Percentiles rank a stretch among this genome's conserved stretches.
Conservation (phyloP, 1,140 invertebrate genomes). For the Colletes latitarsis region DNA sequence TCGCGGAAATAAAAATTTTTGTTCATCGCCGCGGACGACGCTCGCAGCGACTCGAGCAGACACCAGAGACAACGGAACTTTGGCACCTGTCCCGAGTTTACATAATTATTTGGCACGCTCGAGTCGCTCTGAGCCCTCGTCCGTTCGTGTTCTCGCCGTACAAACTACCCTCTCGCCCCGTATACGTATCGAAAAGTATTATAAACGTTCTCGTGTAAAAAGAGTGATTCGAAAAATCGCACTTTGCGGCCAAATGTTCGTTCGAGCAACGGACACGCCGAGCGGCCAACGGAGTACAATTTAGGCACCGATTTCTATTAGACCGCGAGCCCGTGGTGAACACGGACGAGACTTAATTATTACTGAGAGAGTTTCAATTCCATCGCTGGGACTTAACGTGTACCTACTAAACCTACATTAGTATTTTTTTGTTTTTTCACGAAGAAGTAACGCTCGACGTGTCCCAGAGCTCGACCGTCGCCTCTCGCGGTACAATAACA, state of each 20-base stretch:
- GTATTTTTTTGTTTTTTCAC: not conserved
- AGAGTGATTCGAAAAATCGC: not conserved
- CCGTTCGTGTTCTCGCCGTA: too few species aligned
- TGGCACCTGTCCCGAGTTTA: not conserved
- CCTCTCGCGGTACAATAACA: slow-evolving; percentile 15
- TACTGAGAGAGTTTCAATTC: slow-evolving; percentile 26
- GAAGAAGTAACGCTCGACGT: slow-evolving; percentile 38
- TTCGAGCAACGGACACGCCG: not conserved
- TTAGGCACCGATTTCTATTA: slow-evolving; percentile 7
- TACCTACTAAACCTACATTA: not conserved
- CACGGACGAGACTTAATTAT: too few species aligned
- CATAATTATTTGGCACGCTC: not conserved
- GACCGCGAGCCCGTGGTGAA: not conserved
- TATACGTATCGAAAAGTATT: slow-evolving; percentile 7
- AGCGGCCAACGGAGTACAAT: not conserved
- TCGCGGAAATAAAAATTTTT: slow-evolving; percentile 26
- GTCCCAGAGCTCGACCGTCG: not conserved
- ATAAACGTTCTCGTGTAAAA: slow-evolving; percentile 12
- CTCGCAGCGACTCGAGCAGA: slow-evolving; percentile 10
- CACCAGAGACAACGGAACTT: not conserved
- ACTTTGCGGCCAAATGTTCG: not conserved
- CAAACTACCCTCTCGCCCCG: not conserved
- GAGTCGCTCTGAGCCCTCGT: not conserved
- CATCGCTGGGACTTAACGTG: not conserved
- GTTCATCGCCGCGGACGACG: not conserved